Conservation (phyloP, 2,888 invertebrate genomes). For the Chorisops tibialis region DNA sequence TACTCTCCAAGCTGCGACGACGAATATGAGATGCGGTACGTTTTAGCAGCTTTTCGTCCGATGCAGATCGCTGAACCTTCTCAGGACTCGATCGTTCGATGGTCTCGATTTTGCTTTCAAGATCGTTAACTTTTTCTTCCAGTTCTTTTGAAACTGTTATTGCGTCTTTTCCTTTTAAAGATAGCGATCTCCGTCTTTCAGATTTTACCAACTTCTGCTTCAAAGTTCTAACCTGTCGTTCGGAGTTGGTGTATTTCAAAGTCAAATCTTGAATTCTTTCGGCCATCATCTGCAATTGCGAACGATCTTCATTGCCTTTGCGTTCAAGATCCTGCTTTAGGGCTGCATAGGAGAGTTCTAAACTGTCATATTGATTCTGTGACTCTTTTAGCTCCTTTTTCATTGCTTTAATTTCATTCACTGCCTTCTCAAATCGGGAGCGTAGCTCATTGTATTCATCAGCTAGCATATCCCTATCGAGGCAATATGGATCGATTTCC, state of each 20-base stretch:
- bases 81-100: conserved; percentile 54
- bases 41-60: conserved; percentile 53
- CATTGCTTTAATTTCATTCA: conserved; percentile 78
- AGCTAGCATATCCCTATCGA: conserved; percentile 72
- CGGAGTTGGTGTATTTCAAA: conserved; percentile 73
- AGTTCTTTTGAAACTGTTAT: conserved; percentile 78
- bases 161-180: conserved; percentile 78
- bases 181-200: conserved; percentile 77
- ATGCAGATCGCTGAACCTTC: background rate
- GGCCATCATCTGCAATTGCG: conserved; percentile 76
- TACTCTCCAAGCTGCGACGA: conserved; percentile 74
- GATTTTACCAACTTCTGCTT: conserved; percentile 77
- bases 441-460: conserved; percentile 78
- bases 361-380: conserved; percentile 73
- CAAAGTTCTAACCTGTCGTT: conserved; percentile 73
- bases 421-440: conserved; percentile 75
- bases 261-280: conserved; percentile 81
- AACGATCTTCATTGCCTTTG: conserved; percentile 60
- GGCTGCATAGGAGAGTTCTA: conserved; percentile 75
- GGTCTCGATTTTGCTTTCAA: conserved; percentile 72
- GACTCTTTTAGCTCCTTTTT: conserved; percentile 76
- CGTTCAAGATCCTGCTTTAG: conserved; percentile 71
- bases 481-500: conserved; percentile 68
- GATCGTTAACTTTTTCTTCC: conserved; percentile 77
- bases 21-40: conserved; percentile 53